Conservation (phyloP, 2,797 vertebrate species). For the Neopelma chrysocephalum region DNA sequence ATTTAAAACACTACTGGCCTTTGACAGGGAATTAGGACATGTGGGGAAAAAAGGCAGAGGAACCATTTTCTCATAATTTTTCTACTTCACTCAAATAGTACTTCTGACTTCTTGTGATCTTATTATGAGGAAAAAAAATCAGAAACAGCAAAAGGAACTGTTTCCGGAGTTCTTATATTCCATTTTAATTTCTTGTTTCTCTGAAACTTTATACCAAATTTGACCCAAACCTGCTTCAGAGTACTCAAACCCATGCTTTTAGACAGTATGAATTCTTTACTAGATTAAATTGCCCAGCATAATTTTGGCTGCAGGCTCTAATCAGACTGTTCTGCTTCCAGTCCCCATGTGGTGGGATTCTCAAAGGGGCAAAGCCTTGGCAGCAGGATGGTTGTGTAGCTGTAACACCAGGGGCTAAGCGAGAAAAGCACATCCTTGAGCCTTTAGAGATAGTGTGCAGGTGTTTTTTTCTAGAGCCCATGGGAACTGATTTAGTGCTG, state of each 20-base stretch:
- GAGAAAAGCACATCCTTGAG: background rate
- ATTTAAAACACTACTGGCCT: background rate
- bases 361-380: background rate
- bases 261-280: background rate
- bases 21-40: background rate
- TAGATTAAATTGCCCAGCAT: background rate
- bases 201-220: background rate
- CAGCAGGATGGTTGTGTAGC: background rate
- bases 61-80: background rate
- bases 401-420: background rate
- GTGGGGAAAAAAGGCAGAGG: background rate
- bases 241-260: background rate
- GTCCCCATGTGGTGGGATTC: background rate
- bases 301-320: background rate
- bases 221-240: background rate
- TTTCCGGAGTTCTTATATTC: background rate
- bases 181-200: background rate
- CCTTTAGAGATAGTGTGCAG: background rate
- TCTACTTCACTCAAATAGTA: background rate
- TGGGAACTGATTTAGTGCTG: background rate
- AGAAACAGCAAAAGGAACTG: background rate
- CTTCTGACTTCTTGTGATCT: background rate
- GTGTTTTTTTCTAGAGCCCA: background rate
- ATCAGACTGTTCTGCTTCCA: background rate
- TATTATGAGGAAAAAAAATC: background rate